Conservation (phyloP, 2,888 invertebrate genomes). For the Beris morrisii region DNA sequence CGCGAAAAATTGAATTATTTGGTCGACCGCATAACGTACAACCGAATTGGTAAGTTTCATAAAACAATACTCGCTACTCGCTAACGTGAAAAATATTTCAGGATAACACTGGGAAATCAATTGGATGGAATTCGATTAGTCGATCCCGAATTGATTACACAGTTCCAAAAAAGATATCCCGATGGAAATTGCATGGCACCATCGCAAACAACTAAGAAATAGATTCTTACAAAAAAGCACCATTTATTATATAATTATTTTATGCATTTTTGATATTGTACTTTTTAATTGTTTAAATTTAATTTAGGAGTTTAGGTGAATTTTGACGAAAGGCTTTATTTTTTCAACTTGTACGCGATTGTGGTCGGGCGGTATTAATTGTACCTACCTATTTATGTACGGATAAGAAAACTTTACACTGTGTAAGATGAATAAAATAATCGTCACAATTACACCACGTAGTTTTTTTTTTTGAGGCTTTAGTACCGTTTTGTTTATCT, state of each 20-base stretch:
- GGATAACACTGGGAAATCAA: constrained; percentile 94
- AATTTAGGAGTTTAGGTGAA: too few relatives aligned
- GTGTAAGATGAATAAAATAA: too few relatives aligned
- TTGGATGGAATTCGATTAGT: constrained; percentile 91
- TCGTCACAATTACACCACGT: too few relatives aligned
- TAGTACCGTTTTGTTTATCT: too few relatives aligned
- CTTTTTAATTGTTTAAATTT: too few relatives aligned
- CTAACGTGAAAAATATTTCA: constrained; percentile 43
- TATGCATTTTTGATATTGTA: too few relatives aligned
- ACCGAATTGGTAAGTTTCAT: constrained; percentile 80
- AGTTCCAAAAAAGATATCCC: constrained; percentile 90
- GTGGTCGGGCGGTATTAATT: too few relatives aligned
- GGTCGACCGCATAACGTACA: constrained; percentile 97
- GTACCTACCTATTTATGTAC: too few relatives aligned
- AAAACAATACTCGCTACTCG: neutral
- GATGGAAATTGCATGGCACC: constrained; percentile 69
- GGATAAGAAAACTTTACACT: too few relatives aligned
- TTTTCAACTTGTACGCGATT: too few relatives aligned
- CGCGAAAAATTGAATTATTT: constrained; percentile 95
- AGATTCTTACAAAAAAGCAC: neutral
- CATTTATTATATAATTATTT: neutral
- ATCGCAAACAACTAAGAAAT: constrained; percentile 42
- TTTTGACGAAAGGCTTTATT: too few relatives aligned
- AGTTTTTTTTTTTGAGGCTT: too few relatives aligned
- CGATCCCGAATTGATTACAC: constrained; percentile 86